Evolutionary conservation across 2,113 vertebrate species (phyloP).

Genomic region (Solea senegalensis): DNA sequence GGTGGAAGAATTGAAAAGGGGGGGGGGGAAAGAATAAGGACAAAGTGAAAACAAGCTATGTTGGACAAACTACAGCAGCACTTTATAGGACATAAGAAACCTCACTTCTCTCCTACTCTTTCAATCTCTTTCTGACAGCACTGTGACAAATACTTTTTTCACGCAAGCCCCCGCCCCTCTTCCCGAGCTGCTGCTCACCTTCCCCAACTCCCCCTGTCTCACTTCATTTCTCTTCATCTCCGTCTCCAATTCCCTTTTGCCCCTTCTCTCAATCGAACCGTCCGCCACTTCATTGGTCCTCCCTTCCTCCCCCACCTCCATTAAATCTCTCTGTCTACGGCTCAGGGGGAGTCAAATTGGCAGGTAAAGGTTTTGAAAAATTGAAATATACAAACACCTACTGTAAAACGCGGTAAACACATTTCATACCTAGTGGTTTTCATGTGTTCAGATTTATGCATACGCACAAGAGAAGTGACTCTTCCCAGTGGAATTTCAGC

Average conservation of each 20-base stretch:
- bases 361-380: constrained; percentile 41
- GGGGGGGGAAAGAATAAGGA: background rate
- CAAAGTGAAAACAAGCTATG: constrained; percentile 13
- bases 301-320: constrained; percentile 24
- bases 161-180: background rate
- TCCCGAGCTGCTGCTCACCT: constrained; percentile 30
- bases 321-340: constrained; percentile 41
- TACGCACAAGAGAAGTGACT: constrained; percentile 20
- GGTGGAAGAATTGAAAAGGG: background rate
- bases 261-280: constrained; percentile 66
- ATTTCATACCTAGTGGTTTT: constrained; percentile 24
- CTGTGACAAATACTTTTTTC: constrained; percentile 75
- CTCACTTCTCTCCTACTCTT: constrained; percentile 48
- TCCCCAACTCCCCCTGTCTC: constrained; percentile 62
- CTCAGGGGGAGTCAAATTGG: constrained; percentile 48
- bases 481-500: constrained; percentile 42
- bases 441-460: constrained; percentile 32
- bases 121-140: constrained; percentile 50
- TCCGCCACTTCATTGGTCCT: constrained; percentile 59
- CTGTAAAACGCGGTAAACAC: constrained; percentile 40
- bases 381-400: constrained; percentile 45
- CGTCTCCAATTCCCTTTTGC: constrained; percentile 75
- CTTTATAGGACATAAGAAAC: constrained; percentile 43
- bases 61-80: constrained; percentile 23
- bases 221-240: constrained; percentile 82